Percentiles rank a stretch among this genome's conserved stretches.
phyloP scores from a whole-genome alignment of 2,113 vertebrate species.

The pig (Sus scrofa) region DNA sequence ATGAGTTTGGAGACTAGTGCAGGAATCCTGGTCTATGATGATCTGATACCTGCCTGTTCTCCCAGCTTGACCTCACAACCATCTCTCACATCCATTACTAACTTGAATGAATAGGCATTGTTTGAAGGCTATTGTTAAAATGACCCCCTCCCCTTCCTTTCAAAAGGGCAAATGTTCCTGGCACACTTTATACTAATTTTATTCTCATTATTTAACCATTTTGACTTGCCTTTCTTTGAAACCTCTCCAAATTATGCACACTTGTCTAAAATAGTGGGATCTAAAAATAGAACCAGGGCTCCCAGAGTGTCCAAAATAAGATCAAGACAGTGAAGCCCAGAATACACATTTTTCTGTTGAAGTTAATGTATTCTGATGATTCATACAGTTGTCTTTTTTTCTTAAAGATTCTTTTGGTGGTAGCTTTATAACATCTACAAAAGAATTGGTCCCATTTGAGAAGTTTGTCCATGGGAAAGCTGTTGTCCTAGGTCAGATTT shows the following conservation, averaged over 20 bases:
- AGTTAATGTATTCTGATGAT: neutral
- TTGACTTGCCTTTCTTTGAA: slow-evolving; percentile 19
- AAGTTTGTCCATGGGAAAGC: neutral
- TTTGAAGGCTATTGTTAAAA: neutral
- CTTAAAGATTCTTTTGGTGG: neutral
- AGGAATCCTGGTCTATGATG: neutral
- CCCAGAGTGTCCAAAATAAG: neutral
- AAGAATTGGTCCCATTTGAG: neutral
- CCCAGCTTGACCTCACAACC: neutral
- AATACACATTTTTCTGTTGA: neutral
- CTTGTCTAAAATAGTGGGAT: slow-evolving; percentile 6
- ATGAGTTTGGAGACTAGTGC: neutral
- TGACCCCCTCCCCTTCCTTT: neutral
- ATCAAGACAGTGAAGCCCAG: neutral
- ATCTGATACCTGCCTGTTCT: neutral
- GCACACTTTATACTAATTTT: neutral
- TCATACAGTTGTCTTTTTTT: neutral
- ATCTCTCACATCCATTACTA: neutral
- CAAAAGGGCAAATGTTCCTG: neutral
- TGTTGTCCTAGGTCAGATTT: neutral
- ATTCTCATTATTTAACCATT: slow-evolving; percentile 34
- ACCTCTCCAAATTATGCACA: neutral
- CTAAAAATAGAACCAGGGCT: neutral
- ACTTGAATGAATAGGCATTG: neutral
- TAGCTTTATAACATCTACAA: neutral